Percentiles rank a stretch among this genome's conserved stretches.
These are phyloP conservation scores for Osedax fenrisi DNA, from an alignment of 2,888 invertebrate genomes.

Conservation along the genomic window DNA sequence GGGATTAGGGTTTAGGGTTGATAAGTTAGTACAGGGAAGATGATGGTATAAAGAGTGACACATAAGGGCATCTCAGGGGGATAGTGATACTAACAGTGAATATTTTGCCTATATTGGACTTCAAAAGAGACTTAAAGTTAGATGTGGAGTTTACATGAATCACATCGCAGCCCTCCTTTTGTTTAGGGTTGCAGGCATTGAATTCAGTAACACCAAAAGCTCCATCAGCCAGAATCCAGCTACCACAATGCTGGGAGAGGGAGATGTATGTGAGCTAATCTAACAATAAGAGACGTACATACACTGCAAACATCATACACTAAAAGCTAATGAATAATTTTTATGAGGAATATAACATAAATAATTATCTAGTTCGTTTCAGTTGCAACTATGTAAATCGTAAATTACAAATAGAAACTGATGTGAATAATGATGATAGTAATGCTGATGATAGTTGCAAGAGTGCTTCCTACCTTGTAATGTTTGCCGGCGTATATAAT, in stretches of 20 bases:
- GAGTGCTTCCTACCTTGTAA: neutral
- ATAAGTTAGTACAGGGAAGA: too few relatives aligned
- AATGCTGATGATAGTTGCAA: too few relatives aligned
- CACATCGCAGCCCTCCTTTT: neutral
- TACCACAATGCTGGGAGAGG: neutral
- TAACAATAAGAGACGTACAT: too few relatives aligned
- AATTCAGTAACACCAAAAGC: neutral
- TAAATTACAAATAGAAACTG: neutral
- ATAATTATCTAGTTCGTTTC: neutral
- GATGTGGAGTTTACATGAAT: neutral
- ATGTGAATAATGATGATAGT: too few relatives aligned
- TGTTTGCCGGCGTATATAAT: neutral
- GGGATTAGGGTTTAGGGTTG: too few relatives aligned
- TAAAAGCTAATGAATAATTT: neutral
- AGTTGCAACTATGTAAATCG: too few relatives aligned
- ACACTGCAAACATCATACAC: neutral
- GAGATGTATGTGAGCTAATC: too few relatives aligned
- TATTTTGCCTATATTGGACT: neutral
- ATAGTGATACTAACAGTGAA: neutral
- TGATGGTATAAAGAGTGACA: too few relatives aligned
- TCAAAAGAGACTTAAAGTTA: neutral
- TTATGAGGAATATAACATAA: neutral
- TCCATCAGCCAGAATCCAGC: neutral
- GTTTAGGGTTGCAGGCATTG: neutral
- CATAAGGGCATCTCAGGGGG: too few relatives aligned